Conservation (phyloP, 2,113 vertebrate species). For the Albula glossodonta region DNA sequence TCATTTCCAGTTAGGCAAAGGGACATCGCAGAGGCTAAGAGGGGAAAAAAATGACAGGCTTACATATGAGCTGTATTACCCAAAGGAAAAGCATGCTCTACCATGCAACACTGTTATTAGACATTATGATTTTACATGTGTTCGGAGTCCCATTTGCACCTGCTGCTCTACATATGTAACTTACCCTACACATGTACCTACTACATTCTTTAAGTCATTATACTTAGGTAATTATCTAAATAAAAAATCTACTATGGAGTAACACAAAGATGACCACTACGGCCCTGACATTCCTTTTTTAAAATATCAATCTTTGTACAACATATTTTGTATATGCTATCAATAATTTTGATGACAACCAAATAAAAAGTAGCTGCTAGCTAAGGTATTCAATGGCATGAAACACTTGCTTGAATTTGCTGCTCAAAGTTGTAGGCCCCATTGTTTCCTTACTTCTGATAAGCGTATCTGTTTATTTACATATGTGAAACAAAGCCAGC, state of each 20-base stretch:
- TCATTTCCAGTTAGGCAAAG: slow-evolving; percentile 12
- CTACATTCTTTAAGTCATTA: background rate
- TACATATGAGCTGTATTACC: slow-evolving; percentile 14
- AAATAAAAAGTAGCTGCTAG: too few species aligned
- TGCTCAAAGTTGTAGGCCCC: too few species aligned
- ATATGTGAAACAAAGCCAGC: too few species aligned
- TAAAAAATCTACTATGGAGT: background rate
- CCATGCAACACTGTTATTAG: slow-evolving; percentile 18
- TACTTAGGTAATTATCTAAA: background rate
- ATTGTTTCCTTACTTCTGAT: too few species aligned
- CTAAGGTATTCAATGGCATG: too few species aligned
- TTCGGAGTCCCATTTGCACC: slow-evolving; percentile 11
- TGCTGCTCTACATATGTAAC: background rate
- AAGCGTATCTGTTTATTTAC: too few species aligned
- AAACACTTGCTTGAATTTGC: too few species aligned
- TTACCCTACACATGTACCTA: too few species aligned
- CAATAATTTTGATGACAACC: too few species aligned
- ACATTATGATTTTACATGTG: background rate
- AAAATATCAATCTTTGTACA: background rate
- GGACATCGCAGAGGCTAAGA: slow-evolving; percentile 25
- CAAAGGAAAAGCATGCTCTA: slow-evolving; percentile 8
- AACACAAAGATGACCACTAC: background rate
- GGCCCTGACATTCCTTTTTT: background rate
- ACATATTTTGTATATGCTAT: background rate
- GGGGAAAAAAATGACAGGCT: slow-evolving; percentile 17